Conservation (phyloP, 2,113 vertebrate genomes). For the Laticauda colubrina region DNA sequence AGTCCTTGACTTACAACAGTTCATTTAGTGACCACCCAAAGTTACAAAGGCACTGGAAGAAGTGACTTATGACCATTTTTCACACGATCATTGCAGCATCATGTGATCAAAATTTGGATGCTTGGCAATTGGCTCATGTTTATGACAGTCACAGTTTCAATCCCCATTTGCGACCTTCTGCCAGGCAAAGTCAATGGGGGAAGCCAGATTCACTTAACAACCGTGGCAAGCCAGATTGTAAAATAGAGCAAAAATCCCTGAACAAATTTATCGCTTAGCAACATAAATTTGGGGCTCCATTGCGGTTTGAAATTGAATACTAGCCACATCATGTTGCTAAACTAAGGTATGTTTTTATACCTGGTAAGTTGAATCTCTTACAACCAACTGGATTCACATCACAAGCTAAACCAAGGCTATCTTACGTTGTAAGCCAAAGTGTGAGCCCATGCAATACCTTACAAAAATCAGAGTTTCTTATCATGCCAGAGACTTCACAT, state of each 20-base stretch:
- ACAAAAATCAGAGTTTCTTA: not conserved
- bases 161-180: too few species aligned
- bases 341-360: not conserved
- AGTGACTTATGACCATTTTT: too few species aligned
- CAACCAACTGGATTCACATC: not conserved
- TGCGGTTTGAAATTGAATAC: not conserved
- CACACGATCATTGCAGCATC: too few species aligned
- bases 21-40: too few species aligned
- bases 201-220: not conserved
- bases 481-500: not conserved
- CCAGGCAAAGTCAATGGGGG: too few species aligned
- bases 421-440: not conserved
- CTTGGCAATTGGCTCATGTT: too few species aligned
- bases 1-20: not conserved
- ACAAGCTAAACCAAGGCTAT: not conserved
- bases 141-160: too few species aligned
- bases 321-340: not conserved
- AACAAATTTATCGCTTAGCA: not conserved
- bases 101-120: too few species aligned
- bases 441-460: not conserved
- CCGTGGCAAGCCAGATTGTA: not conserved
- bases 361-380: not conserved
- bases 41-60: too few species aligned
- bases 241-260: not conserved
- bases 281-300: not conserved